Conservation (phyloP, 30 jellyfish, hydroid and myxozoan species). For the Aurelia sp. region DNA sequence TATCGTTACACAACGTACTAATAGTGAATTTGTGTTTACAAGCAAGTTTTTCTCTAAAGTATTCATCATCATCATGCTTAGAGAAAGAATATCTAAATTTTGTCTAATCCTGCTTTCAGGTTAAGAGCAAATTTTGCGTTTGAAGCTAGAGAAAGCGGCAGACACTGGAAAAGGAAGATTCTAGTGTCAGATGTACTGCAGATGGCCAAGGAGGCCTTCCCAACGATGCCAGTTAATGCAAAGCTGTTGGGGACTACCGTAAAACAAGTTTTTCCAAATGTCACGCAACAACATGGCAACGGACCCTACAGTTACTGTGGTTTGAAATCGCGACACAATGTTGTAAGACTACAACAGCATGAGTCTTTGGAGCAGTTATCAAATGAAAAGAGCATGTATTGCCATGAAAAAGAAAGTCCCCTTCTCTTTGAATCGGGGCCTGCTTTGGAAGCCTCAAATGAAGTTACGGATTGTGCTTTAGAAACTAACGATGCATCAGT, state of each 20-base stretch:
- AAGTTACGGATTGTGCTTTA: too few species aligned
- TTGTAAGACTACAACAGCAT: background rate
- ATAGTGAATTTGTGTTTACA: too few species aligned
- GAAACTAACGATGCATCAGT: background rate
- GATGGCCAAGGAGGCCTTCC: constrained; percentile 1
- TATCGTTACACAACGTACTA: too few species aligned
- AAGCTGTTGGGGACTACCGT: background rate
- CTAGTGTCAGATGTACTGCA: background rate
- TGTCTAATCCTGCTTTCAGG: too few species aligned
- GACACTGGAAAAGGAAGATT: background rate
- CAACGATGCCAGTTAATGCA: background rate
- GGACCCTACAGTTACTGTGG: constrained; percentile 17
- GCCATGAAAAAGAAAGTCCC: too few species aligned
- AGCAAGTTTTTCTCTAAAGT: too few species aligned
- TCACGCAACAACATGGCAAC: background rate
- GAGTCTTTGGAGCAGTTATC: too few species aligned
- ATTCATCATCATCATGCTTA: too few species aligned
- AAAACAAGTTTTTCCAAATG: background rate
- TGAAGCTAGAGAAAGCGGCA: background rate
- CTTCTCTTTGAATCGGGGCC: too few species aligned
- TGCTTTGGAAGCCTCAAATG: too few species aligned
- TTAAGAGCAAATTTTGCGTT: background rate
- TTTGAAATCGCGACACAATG: background rate
- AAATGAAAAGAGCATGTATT: too few species aligned
- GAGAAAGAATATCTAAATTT: too few species aligned